Conservation (phyloP, 2,888 invertebrate species). For the Tenthredo livida region DNA sequence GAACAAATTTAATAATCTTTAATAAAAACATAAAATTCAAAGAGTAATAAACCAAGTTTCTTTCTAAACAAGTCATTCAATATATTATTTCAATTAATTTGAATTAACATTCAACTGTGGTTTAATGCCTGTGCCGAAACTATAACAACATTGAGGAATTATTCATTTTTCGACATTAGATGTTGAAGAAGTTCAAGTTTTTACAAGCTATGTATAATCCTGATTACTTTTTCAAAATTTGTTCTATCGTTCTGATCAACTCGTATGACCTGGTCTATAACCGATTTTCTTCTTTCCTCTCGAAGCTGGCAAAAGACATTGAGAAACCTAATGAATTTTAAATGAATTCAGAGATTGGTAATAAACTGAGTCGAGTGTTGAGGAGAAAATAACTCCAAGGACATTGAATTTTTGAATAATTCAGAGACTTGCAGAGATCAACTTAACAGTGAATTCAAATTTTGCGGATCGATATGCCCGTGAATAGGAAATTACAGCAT, state of each 20-base stretch:
- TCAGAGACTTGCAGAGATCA: not conserved
- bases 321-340: conserved; percentile 9
- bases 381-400: conserved; percentile 18
- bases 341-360: not conserved
- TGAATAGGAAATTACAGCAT: not conserved
- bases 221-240: not conserved
- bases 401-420: conserved; percentile 9
- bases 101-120: not conserved
- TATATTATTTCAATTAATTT: not conserved
- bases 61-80: conserved; percentile 63
- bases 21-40: conserved; percentile 78
- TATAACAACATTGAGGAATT: not conserved
- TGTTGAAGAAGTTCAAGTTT: not conserved
- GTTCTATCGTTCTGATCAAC: not conserved
- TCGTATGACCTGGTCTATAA: not conserved
- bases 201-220: not conserved
- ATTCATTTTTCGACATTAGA: not conserved
- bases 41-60: conserved; percentile 72
- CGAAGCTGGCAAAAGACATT: not conserved
- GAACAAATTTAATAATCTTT: conserved; percentile 79
- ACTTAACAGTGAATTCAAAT: conserved; percentile 23
- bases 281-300: not conserved
- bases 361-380: not conserved
- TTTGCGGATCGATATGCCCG: not conserved
- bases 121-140: not conserved